phyloP scores from a whole-genome alignment of 1,140 invertebrate species.

The Ptiloglossa arizonensis region DNA sequence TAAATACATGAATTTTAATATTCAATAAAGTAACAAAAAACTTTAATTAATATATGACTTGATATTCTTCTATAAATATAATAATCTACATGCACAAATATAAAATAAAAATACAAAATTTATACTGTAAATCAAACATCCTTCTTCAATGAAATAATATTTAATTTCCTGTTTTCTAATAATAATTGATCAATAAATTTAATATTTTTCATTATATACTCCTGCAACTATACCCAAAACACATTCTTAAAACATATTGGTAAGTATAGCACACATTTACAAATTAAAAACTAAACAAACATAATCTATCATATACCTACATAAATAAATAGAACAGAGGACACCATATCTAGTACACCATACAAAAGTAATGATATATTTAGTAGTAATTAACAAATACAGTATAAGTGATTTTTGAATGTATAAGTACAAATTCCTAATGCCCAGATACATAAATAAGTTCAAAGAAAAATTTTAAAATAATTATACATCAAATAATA shows the following conservation, averaged over 20 bases:
- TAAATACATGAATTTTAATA: constrained; percentile 18
- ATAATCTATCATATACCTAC: background rate
- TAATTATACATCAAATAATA: background rate
- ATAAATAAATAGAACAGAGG: background rate
- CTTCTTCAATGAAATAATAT: too few relatives aligned
- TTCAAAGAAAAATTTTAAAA: background rate
- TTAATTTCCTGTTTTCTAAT: too few relatives aligned
- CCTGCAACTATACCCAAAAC: too few relatives aligned
- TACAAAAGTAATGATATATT: background rate
- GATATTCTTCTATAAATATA: background rate
- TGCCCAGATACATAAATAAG: background rate
- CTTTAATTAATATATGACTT: background rate
- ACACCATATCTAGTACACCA: background rate
- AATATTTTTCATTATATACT: too few relatives aligned
- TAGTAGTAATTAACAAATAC: background rate
- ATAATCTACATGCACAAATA: background rate
- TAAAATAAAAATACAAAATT: too few relatives aligned
- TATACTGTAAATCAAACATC: too few relatives aligned
- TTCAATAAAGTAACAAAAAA: constrained; percentile 1
- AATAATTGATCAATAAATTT: too few relatives aligned
- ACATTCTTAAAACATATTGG: too few relatives aligned
- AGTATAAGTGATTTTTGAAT: background rate
- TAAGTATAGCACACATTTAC: background rate
- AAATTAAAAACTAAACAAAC: constrained; percentile 3
- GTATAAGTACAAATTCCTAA: background rate